Percentiles rank a stretch among this genome's conserved stretches.
phyloP scores from a whole-genome alignment of 2,113 vertebrate species.

The Megalops atlanticus region DNA sequence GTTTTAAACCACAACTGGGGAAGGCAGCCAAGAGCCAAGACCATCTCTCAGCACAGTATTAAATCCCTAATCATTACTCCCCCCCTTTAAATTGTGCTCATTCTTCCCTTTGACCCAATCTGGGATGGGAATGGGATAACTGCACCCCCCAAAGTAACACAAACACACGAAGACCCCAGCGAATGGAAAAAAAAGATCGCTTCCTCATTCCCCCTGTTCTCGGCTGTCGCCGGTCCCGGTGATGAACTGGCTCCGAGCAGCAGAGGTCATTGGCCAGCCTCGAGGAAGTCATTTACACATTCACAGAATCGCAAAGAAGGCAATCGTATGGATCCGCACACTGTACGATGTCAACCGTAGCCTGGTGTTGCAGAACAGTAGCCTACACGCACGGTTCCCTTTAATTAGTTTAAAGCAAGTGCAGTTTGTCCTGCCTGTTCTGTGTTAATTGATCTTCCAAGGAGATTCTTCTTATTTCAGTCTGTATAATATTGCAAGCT shows the following conservation, averaged over 20 bases:
- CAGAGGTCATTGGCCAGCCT: slow-evolving; percentile 1
- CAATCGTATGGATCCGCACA: too few relatives aligned
- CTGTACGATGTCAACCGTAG: too few relatives aligned
- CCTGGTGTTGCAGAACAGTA: too few relatives aligned
- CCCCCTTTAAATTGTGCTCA: slow-evolving; percentile 46
- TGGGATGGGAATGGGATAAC: slow-evolving; percentile 64
- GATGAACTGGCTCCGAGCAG: background rate
- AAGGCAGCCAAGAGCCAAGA: background rate
- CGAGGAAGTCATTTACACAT: background rate
- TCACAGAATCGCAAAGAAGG: too few relatives aligned
- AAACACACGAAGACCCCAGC: background rate
- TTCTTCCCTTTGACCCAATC: slow-evolving; percentile 53
- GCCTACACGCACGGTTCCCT: too few relatives aligned
- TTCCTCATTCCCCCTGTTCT: background rate
- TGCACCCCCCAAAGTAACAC: slow-evolving; percentile 38
- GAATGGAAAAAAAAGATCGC: too few relatives aligned
- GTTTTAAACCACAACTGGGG: slow-evolving; percentile 22
- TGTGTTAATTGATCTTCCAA: too few relatives aligned
- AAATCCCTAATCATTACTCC: background rate
- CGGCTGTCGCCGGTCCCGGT: background rate
- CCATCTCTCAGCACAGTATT: background rate
- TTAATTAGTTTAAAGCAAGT: too few relatives aligned
- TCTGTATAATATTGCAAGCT: too few relatives aligned
- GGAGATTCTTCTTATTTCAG: too few relatives aligned
- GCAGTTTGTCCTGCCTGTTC: too few relatives aligned